A percentile compares a stretch with the other conserved stretches of the same genome.
These are phyloP conservation scores for Daboia siamensis DNA, from an alignment of 2,113 vertebrate species.

Conservation along the genomic window DNA sequence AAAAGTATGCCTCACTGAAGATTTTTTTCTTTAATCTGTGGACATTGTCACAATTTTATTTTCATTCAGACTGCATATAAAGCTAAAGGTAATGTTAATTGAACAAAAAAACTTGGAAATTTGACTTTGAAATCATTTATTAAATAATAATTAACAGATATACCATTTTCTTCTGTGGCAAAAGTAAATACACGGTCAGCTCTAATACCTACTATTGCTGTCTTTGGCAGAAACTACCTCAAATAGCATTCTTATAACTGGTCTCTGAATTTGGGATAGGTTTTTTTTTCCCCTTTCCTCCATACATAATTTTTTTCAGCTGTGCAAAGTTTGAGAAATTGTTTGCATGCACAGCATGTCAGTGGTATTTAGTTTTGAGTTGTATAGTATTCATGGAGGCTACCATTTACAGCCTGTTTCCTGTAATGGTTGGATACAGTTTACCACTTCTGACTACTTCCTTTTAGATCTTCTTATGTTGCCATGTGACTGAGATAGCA, in stretches of 20 bases:
- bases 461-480: not conserved
- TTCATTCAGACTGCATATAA: not conserved
- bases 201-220: not conserved
- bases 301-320: not conserved
- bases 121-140: not conserved
- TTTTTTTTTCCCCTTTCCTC: not conserved
- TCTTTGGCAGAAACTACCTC: not conserved
- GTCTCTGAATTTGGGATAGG: not conserved
- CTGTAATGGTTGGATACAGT: not conserved
- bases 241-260: not conserved
- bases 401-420: not conserved
- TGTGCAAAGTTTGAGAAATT: not conserved
- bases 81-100: not conserved
- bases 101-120: not conserved
- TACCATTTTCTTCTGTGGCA: not conserved
- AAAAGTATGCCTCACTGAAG: rapidly evolving
- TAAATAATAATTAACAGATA: not conserved
- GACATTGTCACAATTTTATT: not conserved
- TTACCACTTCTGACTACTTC: not conserved
- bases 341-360: not conserved
- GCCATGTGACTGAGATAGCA: not conserved
- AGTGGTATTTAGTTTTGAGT: not conserved
- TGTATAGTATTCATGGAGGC: not conserved
- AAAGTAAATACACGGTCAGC: not conserved
- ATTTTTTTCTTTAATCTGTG: conserved; percentile 7